Percentiles rank a stretch among this genome's conserved stretches.
Conservation (phyloP, 2,888 invertebrate species). For the Saturnia japonica region DNA sequence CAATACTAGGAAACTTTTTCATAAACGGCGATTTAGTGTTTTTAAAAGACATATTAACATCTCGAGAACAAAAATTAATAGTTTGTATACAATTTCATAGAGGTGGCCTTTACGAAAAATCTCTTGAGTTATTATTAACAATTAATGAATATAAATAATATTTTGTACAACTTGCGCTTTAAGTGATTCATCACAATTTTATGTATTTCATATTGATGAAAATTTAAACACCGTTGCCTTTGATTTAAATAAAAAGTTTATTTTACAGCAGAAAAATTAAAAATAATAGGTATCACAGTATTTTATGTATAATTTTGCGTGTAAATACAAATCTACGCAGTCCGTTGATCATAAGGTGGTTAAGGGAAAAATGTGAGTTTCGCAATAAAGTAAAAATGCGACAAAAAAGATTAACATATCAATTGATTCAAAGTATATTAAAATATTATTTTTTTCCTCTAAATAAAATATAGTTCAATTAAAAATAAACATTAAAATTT, state of each 20-base stretch:
- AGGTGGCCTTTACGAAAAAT: too few relatives aligned
- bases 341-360: neutral
- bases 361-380: neutral
- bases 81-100: too few relatives aligned
- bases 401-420: neutral
- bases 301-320: neutral
- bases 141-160: neutral
- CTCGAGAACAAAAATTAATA: too few relatives aligned
- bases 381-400: neutral
- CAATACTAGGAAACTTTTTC: too few relatives aligned
- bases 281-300: neutral
- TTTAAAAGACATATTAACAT: too few relatives aligned
- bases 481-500: too few relatives aligned
- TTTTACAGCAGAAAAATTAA: neutral
- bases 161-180: neutral
- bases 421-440: too few relatives aligned
- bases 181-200: neutral
- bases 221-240: neutral
- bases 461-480: too few relatives aligned
- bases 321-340: neutral
- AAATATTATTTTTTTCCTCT: too few relatives aligned
- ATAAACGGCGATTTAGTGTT: too few relatives aligned
- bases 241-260: neutral
- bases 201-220: neutral
- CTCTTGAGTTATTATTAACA: neutral